Evolutionary conservation across 2,888 invertebrate species (phyloP).

Genomic region (Arrhopalites spinosus): DNA sequence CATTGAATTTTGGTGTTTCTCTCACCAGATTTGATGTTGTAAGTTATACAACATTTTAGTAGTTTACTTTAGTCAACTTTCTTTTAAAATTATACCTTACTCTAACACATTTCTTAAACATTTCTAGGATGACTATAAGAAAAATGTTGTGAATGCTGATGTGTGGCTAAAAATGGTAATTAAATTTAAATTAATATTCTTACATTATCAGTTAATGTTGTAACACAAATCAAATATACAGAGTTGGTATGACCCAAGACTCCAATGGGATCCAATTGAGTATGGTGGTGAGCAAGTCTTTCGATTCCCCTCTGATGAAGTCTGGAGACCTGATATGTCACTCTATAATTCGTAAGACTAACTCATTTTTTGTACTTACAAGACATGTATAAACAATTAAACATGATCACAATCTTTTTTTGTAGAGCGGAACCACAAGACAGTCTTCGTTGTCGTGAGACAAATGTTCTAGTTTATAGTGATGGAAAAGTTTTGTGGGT

Average conservation of each 20-base stretch:
- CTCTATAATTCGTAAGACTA: constrained; percentile 47
- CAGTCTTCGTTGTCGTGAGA: constrained; percentile 39
- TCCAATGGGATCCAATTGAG: constrained; percentile 41
- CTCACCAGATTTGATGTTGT: constrained; percentile 41
- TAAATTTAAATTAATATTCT: not conserved
- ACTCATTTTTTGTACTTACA: not conserved
- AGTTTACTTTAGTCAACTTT: not conserved
- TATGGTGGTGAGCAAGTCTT: constrained; percentile 40
- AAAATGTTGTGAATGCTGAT: constrained; percentile 35
- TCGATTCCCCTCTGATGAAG: constrained; percentile 36
- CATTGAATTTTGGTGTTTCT: constrained; percentile 38
- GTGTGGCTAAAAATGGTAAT: constrained; percentile 43
- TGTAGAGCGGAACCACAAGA: constrained; percentile 21
- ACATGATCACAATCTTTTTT: too few species aligned
- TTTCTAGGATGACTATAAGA: constrained; percentile 36
- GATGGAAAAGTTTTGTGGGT: constrained; percentile 44
- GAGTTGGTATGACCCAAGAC: constrained; percentile 45
- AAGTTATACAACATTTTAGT: not conserved
- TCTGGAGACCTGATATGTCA: constrained; percentile 49
- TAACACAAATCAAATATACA: not conserved
- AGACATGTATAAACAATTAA: not conserved
- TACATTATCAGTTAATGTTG: not conserved
- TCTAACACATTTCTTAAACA: too few species aligned
- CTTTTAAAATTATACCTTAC: not conserved
- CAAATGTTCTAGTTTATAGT: constrained; percentile 41